A percentile compares a stretch with the other conserved stretches of the same genome.
Evolutionary conservation across 2,888 invertebrate species (phyloP).

Genomic region (Dolomedes plantarius): DNA sequence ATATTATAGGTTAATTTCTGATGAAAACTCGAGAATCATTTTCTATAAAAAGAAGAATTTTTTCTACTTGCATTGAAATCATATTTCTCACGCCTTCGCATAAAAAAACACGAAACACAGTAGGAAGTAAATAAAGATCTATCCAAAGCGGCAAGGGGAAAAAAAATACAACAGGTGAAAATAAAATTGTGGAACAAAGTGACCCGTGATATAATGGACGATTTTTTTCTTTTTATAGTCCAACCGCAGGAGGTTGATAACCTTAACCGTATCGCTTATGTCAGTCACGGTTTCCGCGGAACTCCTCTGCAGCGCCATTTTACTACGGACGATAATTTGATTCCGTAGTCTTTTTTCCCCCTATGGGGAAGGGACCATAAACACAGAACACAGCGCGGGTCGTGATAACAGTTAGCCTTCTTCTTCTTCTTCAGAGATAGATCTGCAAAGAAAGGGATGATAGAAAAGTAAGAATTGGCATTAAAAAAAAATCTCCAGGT

Average conservation of each 20-base stretch:
- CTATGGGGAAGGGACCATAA: not conserved
- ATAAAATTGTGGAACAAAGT: not conserved
- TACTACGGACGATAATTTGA: not conserved
- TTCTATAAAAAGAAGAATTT: too few species aligned
- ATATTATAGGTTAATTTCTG: too few species aligned
- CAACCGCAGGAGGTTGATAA: not conserved
- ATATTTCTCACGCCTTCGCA: not conserved
- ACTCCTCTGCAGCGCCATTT: not conserved
- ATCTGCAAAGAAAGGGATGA: not conserved
- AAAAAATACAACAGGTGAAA: not conserved
- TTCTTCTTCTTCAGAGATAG: too few species aligned
- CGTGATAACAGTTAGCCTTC: not conserved
- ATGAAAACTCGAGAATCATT: too few species aligned
- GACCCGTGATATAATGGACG: slow-evolving; percentile 5
- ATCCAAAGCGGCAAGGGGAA: too few species aligned
- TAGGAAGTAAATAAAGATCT: not conserved
- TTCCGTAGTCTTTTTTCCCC: not conserved
- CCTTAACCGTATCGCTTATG: not conserved
- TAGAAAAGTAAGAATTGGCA: not conserved
- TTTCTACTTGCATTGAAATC: too few species aligned
- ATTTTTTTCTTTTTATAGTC: not conserved
- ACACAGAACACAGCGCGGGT: not conserved
- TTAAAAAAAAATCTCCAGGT: not conserved
- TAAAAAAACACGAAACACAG: not conserved
- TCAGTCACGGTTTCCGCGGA: slow-evolving; percentile 1